phyloP scores from a whole-genome alignment of 2,113 vertebrate genomes.

The Tyto alba region DNA sequence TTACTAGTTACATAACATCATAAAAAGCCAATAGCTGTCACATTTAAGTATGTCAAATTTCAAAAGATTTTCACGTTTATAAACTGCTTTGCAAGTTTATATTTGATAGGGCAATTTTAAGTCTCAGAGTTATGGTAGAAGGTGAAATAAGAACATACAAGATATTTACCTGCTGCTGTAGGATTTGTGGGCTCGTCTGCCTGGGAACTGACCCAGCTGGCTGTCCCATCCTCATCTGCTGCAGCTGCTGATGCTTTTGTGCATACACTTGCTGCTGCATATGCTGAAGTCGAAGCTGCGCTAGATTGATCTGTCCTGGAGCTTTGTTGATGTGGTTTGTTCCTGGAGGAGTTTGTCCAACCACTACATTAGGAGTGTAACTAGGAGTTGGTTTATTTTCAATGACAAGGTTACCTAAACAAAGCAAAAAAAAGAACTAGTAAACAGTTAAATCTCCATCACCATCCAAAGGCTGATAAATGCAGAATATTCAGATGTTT shows the following conservation, averaged over 20 bases:
- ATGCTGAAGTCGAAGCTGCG: conserved; percentile 94
- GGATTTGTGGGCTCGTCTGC: conserved; percentile 81
- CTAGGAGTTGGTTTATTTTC: conserved; percentile 87
- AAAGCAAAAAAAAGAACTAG: background rate
- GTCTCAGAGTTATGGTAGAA: background rate
- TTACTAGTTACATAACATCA: background rate
- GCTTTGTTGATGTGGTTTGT: conserved; percentile 87
- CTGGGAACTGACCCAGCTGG: conserved; percentile 84
- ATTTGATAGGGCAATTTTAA: background rate
- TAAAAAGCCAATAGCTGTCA: conserved; percentile 18
- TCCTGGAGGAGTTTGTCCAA: conserved; percentile 82
- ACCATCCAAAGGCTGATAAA: background rate
- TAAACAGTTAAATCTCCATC: background rate
- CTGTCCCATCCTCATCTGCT: conserved; percentile 92
- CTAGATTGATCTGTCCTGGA: conserved; percentile 94
- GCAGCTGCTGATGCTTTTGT: conserved; percentile 87
- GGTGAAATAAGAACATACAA: background rate
- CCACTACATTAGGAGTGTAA: conserved; percentile 85
- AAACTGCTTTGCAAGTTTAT: background rate
- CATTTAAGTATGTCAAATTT: background rate
- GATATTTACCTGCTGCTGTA: conserved; percentile 87
- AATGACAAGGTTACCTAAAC: conserved; percentile 90
- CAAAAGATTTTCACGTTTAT: background rate
- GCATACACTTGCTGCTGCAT: conserved; percentile 94
- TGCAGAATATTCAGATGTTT: background rate